Base-by-base conservation (phyloP, 2,888 invertebrate species). In the Acrobasis suavella region DNA sequence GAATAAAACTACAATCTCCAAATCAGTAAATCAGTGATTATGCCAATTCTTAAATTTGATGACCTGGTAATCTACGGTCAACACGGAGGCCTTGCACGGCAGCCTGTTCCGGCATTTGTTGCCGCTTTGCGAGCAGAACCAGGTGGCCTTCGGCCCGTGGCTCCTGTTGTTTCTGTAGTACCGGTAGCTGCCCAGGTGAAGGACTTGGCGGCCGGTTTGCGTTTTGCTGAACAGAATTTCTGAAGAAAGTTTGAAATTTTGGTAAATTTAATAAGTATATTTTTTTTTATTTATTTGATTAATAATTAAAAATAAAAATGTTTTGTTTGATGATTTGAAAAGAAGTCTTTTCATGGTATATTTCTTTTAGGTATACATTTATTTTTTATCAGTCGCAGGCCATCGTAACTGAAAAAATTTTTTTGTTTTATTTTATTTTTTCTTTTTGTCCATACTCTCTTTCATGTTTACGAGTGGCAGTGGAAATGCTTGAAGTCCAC, bases 1-100 rank as follows among this genome's bases (percentile, higher is more conserved):
- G 8, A 32, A 8, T 32, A 32, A 32, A 32, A 32, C 8, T 2
- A 32, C 7, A 5, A 32, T 32, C 5, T 32, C 7, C 32, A 14
- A 6, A 12, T 12, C 12, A 14, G 14, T 42, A 14, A 32, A 49
- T 61, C 37, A 62, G 68, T 76, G 76, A 50, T 70, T 72, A 54
- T 77, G 76, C 5, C 54, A 32, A 38, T 67, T 66, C 14, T 66
- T 65, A 8, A 62, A 16, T 50, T 65, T 67, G 7, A 80, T 60
- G 7, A 81, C 65, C 52, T 68, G 64, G 52, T 75, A 60, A 1
- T 73, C 68, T 32, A 72, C 37, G 6, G 81, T 76, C 16, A 70
- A 68, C 16, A 78, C 49, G 0, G 73, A 66, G 3, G 78, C 76
- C 1, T 66, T 65, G 62, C 79, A 79, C 1, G 73, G 73, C 3